Evolutionary conservation across 2,797 vertebrate genomes (phyloP).

Genomic region (Chromobotia macracanthus): DNA sequence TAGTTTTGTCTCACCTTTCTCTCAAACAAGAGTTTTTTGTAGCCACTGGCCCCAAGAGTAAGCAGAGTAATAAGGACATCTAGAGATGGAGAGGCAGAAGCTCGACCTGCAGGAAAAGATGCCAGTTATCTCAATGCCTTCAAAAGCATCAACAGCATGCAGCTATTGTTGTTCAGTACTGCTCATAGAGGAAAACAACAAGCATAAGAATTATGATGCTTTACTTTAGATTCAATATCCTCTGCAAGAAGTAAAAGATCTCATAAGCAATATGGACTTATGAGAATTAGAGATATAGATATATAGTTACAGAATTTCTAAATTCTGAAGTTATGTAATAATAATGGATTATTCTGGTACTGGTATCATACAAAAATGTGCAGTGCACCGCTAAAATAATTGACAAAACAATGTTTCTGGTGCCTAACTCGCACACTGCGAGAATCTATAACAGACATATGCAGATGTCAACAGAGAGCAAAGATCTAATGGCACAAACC

Average conservation of each 20-base stretch:
- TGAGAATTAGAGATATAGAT: background rate
- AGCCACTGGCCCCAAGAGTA: constrained; percentile 88
- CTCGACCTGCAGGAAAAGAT: constrained; percentile 81
- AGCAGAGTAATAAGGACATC: constrained; percentile 95
- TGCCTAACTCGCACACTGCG: background rate
- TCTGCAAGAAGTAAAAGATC: background rate
- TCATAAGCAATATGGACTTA: background rate
- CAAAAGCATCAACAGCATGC: no score
- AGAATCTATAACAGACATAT: constrained; percentile 26
- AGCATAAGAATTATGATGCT: background rate
- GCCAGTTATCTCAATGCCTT: background rate
- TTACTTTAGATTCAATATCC: background rate
- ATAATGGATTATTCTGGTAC: background rate
- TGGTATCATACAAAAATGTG: background rate
- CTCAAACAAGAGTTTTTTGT: constrained; percentile 89
- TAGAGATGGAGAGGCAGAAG: constrained; percentile 92
- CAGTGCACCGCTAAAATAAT: constrained; percentile 10
- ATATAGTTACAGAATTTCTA: background rate
- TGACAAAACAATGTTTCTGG: background rate
- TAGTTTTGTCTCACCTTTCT: constrained; percentile 85
- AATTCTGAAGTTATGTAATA: background rate
- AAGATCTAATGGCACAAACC: background rate
- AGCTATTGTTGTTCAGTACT: no score
- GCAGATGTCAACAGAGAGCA: constrained; percentile 4
- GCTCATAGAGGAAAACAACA: background rate